Evolutionary conservation across 2,888 invertebrate species (phyloP).

Genomic region (Megaustenia siamemsis): DNA sequence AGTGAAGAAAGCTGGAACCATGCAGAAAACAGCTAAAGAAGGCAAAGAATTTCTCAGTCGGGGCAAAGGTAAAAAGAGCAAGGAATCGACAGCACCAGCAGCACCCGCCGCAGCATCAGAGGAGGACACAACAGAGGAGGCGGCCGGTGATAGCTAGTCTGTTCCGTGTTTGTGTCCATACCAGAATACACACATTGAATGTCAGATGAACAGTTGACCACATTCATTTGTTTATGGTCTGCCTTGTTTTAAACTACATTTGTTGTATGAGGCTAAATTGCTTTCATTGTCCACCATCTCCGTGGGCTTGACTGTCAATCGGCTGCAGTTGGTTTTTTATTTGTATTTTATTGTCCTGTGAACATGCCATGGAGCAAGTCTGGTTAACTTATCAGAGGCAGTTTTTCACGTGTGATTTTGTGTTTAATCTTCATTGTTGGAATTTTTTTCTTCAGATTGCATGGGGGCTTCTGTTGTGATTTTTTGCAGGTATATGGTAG

Average conservation of each 20-base stretch:
- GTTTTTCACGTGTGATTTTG: too few relatives aligned
- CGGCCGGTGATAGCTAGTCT: slow-evolving; percentile 39
- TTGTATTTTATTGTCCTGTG: not conserved
- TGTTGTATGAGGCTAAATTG: not conserved
- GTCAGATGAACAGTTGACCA: not conserved
- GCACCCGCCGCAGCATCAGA: slow-evolving; percentile 9
- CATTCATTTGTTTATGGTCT: not conserved
- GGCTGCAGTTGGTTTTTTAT: not conserved
- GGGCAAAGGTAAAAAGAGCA: slow-evolving; percentile 64
- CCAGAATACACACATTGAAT: not conserved
- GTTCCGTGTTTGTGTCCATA: not conserved
- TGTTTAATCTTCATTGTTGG: too few relatives aligned
- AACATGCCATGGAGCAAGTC: not conserved
- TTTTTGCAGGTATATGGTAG: too few relatives aligned
- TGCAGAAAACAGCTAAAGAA: slow-evolving; percentile 87
- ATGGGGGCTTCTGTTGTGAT: too few relatives aligned
- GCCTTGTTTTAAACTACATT: not conserved
- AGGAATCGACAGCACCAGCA: slow-evolving; percentile 42
- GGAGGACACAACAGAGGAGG: not conserved
- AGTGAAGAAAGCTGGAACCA: slow-evolving; percentile 75
- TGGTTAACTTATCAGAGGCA: not conserved
- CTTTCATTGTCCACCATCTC: not conserved
- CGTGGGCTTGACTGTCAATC: not conserved
- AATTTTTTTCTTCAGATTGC: too few relatives aligned
- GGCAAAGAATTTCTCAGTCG: slow-evolving; percentile 70